Base-by-base conservation (phyloP, 1,140 invertebrate species). In the Doryteuthis pealeii region DNA sequence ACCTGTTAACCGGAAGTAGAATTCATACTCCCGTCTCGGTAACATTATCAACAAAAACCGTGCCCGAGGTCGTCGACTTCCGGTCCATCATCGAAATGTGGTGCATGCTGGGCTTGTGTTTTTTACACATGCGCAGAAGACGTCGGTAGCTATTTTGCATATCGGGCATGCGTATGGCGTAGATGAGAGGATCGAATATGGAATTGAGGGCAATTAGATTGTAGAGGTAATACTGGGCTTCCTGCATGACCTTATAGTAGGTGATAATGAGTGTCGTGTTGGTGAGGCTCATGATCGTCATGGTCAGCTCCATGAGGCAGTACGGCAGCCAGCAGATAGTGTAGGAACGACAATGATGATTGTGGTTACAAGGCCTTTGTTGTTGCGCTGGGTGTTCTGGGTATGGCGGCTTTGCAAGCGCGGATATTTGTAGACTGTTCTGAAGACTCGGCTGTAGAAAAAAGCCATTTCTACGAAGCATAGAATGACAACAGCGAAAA, bases 311-410 rank as follows among this genome's bases (percentile, higher is more conserved):
- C 72, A 84, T 78, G 1, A 91, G 76, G 30, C 90, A 89, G 2
- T 90, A 91, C 0, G 92, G 92, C 79, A 92, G 86, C 90, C 91
- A 93, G 8, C 92, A 91, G 0, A 93, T 76, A 1, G 92, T 80
- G 79, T 91, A 92, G 2, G 91, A 92, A 92, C 92, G 0, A 93
- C 86, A 58, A 93, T 93, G 14, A 92, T 84, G 26, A 93, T 79
- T 0, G 92, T 93, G 0, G 92, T 93, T 32, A 90, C 85, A 5
- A 92, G 83, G 0, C 92, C 92, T 80, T 92, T 92, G n/a, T 91
- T 88, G 77, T 91, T 92, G 58, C 76, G 77, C 28, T 76, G 35
- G 28, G 74, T 72, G 70, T 81, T 76, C 35, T 66, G 66, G 78
- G 31, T 72, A 67, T 70, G 45, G 69, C 14, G 49, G 54, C 45